Conservation (phyloP, 2,113 vertebrate species). For the Tachysurus fulvidraco region DNA sequence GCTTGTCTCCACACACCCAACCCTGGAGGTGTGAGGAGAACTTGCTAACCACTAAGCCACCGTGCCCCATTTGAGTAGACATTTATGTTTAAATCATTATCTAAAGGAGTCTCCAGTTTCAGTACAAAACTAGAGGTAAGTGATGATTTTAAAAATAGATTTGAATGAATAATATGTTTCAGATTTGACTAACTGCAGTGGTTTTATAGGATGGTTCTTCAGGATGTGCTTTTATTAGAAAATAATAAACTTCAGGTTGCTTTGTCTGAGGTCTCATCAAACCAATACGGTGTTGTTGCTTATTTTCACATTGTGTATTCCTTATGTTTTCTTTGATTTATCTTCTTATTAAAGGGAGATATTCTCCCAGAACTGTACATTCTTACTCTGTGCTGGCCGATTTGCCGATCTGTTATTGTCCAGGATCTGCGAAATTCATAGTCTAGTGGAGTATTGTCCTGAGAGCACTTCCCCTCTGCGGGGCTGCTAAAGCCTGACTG, state of each 20-base stretch:
- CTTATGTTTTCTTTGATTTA: not conserved
- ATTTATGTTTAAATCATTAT: not conserved
- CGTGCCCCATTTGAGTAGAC: too few relatives aligned
- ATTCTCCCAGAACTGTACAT: not conserved
- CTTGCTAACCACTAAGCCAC: too few relatives aligned
- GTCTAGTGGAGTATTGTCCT: slow-evolving; percentile 38
- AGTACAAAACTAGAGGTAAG: not conserved
- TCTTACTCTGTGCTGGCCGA: slow-evolving; percentile 13
- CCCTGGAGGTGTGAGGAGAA: too few relatives aligned
- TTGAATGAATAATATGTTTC: not conserved
- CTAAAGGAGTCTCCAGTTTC: not conserved
- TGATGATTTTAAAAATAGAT: too few relatives aligned
- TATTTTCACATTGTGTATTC: not conserved
- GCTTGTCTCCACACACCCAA: too few relatives aligned
- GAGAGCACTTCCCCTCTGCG: slow-evolving; percentile 32
- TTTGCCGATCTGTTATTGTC: slow-evolving; percentile 1
- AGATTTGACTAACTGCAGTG: not conserved
- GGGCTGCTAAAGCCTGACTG: slow-evolving; percentile 41
- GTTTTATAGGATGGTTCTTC: not conserved
- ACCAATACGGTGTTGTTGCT: not conserved
- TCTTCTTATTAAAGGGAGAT: slow-evolving; percentile 9
- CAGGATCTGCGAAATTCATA: slow-evolving; percentile 42
- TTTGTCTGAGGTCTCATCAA: not conserved
- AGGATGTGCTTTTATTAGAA: not conserved
- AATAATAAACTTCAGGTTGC: not conserved